Percentiles rank a stretch among this genome's conserved stretches.
Conservation (phyloP, 1,140 invertebrate genomes). For the Drosophila lowei region DNA sequence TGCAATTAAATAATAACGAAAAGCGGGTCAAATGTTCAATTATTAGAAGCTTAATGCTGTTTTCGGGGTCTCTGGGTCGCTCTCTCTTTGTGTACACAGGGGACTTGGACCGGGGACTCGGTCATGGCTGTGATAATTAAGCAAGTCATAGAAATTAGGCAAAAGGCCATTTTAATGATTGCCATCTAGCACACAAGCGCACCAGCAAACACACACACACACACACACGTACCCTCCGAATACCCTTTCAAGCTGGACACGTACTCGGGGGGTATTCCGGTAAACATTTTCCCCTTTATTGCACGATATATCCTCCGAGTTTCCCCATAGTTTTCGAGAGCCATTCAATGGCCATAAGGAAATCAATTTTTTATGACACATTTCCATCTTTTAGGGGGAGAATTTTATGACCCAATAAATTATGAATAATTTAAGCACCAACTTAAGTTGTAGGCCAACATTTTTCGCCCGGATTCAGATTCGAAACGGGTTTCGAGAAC, state of each 20-base stretch:
- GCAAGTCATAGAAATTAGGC: slow-evolving; percentile 81
- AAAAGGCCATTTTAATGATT: slow-evolving; percentile 80
- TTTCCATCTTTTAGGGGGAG: neutral
- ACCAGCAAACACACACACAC: slow-evolving; percentile 6
- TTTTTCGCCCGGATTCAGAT: neutral
- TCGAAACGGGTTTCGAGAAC: slow-evolving; percentile 36
- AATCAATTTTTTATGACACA: neutral
- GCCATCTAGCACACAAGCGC: slow-evolving; percentile 61
- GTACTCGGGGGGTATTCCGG: slow-evolving; percentile 15
- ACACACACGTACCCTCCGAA: slow-evolving; percentile 25
- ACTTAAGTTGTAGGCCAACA: neutral
- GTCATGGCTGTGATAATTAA: slow-evolving; percentile 73
- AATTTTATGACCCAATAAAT: slow-evolving; percentile 34
- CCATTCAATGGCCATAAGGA: too few species aligned
- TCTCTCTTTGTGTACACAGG: slow-evolving; percentile 40
- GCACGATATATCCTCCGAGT: neutral
- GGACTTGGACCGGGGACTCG: slow-evolving; percentile 14
- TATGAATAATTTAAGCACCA: slow-evolving; percentile 22
- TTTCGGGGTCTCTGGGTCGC: slow-evolving; percentile 17
- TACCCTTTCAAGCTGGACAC: slow-evolving; percentile 66
- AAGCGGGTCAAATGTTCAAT: slow-evolving; percentile 75
- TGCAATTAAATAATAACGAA: slow-evolving; percentile 72
- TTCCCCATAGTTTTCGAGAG: too few species aligned
- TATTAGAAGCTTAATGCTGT: slow-evolving; percentile 76
- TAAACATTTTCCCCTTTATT: neutral